Percentiles rank a stretch among this genome's conserved stretches.
These are phyloP conservation scores for Leucoraja ocellata DNA, from an alignment of 2,797 vertebrate species.

Conservation along the genomic window DNA sequence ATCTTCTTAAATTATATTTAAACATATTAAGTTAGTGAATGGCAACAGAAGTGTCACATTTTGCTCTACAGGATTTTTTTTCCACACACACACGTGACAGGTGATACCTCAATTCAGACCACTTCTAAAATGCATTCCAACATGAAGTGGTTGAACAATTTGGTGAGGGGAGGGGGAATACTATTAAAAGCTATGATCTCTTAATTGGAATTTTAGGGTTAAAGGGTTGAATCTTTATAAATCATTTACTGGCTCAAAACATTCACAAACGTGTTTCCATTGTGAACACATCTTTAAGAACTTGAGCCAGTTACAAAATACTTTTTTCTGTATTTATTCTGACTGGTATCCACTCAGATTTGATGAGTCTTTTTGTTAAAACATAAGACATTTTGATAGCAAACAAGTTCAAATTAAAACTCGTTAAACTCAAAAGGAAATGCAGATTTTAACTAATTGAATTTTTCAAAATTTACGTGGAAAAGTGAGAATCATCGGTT, in stretches of 20 bases:
- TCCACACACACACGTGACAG: background rate
- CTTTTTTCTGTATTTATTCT: background rate
- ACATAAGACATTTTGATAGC: background rate
- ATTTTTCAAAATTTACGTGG: background rate
- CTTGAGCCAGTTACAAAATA: background rate
- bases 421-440: background rate
- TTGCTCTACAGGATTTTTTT: background rate
- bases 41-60: constrained; percentile 10
- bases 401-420: background rate
- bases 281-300: background rate
- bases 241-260: background rate
- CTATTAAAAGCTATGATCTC: background rate
- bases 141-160: background rate
- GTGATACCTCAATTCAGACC: background rate
- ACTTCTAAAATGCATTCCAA: background rate
- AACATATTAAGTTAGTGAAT: background rate
- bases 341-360: background rate
- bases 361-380: background rate
- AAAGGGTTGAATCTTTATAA: background rate
- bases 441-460: background rate
- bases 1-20: constrained; percentile 6
- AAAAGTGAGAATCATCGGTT: background rate
- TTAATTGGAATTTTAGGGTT: background rate
- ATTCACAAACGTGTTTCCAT: background rate
- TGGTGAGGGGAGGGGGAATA: background rate